phyloP scores from a whole-genome alignment of 2,888 invertebrate genomes.

The Bruchidius siliquastri region DNA sequence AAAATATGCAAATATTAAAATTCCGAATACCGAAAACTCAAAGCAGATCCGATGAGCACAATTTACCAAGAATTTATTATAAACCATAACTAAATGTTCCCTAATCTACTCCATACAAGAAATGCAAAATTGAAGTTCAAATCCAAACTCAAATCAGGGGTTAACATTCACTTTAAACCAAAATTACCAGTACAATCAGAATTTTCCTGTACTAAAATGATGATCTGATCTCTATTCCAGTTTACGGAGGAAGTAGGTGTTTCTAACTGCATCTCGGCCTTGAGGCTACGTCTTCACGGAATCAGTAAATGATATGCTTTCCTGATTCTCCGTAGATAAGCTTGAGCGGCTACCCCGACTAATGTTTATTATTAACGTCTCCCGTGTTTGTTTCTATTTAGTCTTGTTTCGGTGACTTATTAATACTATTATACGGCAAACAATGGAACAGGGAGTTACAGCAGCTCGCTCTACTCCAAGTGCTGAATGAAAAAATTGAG shows the following conservation, averaged over 20 bases:
- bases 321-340: slow-evolving; percentile 25
- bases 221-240: slow-evolving; percentile 22
- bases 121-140: no score
- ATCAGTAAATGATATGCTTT: slow-evolving; percentile 29
- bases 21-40: no score
- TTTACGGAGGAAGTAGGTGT: slow-evolving; percentile 38
- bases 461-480: not conserved
- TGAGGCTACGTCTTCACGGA: slow-evolving; percentile 28
- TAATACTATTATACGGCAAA: not conserved
- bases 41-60: no score
- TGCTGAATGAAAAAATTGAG: no score
- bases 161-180: no score
- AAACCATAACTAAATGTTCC: no score
- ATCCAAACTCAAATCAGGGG: no score
- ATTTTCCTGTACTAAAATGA: not conserved
- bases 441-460: not conserved
- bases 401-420: not conserved
- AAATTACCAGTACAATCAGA: no score
- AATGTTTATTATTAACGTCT: slow-evolving; percentile 20
- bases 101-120: no score
- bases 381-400: slow-evolving; percentile 12
- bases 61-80: no score
- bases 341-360: slow-evolving; percentile 14
- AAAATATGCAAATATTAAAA: no score
- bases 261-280: slow-evolving; percentile 34